Conservation (phyloP, 2,113 vertebrate genomes). For the Fregata magnificens region DNA sequence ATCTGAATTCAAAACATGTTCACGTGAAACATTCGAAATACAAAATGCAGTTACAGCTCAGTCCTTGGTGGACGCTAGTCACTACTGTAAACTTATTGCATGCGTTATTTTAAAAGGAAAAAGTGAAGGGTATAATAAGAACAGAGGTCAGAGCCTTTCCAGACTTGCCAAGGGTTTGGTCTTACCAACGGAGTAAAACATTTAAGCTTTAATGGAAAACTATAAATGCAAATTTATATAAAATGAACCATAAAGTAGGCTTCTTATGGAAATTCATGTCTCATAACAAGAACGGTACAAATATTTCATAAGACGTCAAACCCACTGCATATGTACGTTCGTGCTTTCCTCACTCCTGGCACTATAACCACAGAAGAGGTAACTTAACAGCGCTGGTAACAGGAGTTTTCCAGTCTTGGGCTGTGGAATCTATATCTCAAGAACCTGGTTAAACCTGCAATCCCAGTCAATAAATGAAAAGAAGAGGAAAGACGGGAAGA, state of each 20-base stretch:
- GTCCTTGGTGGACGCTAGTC: not conserved
- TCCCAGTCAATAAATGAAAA: not conserved
- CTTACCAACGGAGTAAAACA: not conserved
- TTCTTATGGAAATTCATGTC: not conserved
- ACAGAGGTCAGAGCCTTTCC: not conserved
- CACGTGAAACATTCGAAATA: not conserved
- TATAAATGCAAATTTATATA: not conserved
- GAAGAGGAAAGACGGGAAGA: not conserved
- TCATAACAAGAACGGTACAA: not conserved
- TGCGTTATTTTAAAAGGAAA: not conserved
- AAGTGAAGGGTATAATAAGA: not conserved
- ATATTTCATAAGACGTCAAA: not conserved
- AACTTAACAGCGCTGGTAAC: not conserved
- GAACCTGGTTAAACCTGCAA: not conserved
- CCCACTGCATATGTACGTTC: not conserved
- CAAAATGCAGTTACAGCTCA: not conserved
- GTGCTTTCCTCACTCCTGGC: not conserved
- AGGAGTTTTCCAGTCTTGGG: not conserved
- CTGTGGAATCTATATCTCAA: not conserved
- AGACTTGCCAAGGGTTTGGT: not conserved
- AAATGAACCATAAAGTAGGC: not conserved
- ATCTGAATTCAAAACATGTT: conserved; percentile 27
- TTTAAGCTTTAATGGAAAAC: not conserved
- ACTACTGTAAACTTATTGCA: not conserved
- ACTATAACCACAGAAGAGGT: not conserved